Evolutionary conservation across 2,797 vertebrate species (phyloP).

Genomic region (Chrosomus eos): DNA sequence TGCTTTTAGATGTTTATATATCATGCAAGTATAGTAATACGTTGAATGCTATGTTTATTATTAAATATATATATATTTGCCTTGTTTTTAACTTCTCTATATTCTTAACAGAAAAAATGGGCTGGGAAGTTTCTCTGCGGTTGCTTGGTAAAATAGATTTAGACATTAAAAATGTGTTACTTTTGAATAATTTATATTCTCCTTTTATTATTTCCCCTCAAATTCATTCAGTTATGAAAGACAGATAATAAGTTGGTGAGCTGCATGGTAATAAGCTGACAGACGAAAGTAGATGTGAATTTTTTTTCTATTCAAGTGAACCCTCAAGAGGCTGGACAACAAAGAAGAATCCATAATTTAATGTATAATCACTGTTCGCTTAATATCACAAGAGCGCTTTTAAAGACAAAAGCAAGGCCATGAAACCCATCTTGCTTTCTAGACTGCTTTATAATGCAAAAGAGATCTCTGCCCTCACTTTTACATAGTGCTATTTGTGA

Average conservation of each 20-base stretch:
- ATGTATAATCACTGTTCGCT: constrained; percentile 29
- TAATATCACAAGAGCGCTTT: constrained; percentile 3
- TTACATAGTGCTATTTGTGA: background rate
- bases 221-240: constrained; percentile 2
- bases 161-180: background rate
- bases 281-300: background rate
- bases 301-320: constrained; percentile 15
- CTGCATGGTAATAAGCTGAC: constrained; percentile 25
- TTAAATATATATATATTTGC: no score
- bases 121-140: background rate
- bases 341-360: constrained; percentile 25
- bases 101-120: background rate
- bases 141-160: background rate
- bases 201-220: background rate
- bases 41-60: background rate
- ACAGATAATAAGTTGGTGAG: background rate
- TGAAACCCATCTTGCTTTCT: background rate
- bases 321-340: constrained; percentile 1
- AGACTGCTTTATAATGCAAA: constrained; percentile 25
- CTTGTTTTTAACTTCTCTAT: background rate
- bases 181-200: constrained; percentile 11
- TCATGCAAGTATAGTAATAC: background rate
- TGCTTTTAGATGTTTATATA: background rate
- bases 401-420: constrained; percentile 15
- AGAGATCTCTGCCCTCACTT: background rate